Base-by-base conservation (phyloP, 2,113 vertebrate species). In the Ceyx cyanopectus region DNA sequence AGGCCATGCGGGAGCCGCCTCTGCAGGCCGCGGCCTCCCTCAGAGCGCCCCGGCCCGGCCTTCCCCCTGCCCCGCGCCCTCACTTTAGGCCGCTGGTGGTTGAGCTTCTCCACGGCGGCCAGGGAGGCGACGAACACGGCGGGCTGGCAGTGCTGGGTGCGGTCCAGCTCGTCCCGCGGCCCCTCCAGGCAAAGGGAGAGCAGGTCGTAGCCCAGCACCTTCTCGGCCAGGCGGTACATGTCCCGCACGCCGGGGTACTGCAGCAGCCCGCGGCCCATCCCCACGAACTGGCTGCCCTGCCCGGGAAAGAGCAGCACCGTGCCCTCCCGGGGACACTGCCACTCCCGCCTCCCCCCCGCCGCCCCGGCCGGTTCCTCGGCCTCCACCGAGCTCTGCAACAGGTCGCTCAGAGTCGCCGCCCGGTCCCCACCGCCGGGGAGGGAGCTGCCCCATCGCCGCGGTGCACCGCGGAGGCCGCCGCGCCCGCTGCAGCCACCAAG, bases 251-350 rank as follows among this genome's bases (percentile, higher is more conserved):
- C 98, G 27, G 98, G 97, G 87, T 98, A 99, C 48, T 89, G 94
- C 37, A 98, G 87, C 7, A 99, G 97, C 45, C 97, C 98, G 37
- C 97, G 94, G 6, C 97, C 98, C 99, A 99, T 99, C 75, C 99
- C 99, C 93, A 99, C 98, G 79, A 95, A 97, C 97, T 99, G 99
- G 97, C 98, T 98, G 92, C 99, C 99, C 97, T 99, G 99, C 7
- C 99, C 99, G 3, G 99, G 99, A 92, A 99, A 99, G 5, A 99
- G 98, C 63, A 99, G 92, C 81, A 99, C 98, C 3, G 98, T 97
- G 95, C 90, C 78, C 61, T 68, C 90, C 21, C 48, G 73, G 5
- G 98, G 98, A 4, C 98, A 98, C 27, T 76, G 97, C 67, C 88
- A 85, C 57, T 51, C 26, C 34, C 51, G 54, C 56, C 40, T 83